phyloP scores from a whole-genome alignment of 2,113 vertebrate species.

The Pandion haliaetus region DNA sequence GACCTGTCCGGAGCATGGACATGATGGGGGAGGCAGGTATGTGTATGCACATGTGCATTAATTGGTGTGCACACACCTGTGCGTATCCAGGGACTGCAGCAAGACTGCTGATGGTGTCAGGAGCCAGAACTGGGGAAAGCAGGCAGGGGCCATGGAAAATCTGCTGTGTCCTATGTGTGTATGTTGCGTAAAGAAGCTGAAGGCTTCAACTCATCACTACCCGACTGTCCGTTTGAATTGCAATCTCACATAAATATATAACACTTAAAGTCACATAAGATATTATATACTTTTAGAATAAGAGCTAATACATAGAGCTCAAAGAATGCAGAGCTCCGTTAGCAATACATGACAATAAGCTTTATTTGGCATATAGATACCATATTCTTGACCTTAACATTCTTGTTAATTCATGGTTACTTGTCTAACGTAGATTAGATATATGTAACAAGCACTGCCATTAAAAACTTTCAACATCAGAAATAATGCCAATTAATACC shows the following conservation, averaged over 20 bases:
- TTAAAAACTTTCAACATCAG: not conserved
- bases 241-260: not conserved
- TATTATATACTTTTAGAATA: not conserved
- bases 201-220: not conserved
- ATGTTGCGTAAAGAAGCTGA: not conserved
- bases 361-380: not conserved
- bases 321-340: not conserved
- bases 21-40: not conserved
- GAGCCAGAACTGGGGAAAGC: not conserved
- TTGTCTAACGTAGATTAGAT: not conserved
- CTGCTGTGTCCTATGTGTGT: too few species aligned
- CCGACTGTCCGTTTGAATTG: fast-evolving
- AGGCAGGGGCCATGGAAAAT: not conserved
- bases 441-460: fast-evolving
- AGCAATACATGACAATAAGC: not conserved
- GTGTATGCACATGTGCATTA: fast-evolving
- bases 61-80: fast-evolving
- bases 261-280: not conserved
- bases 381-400: not conserved
- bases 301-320: fast-evolving
- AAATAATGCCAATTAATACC: not conserved
- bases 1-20: not conserved
- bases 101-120: not conserved
- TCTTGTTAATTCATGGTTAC: not conserved
- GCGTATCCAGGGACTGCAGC: not conserved